Base-by-base conservation (phyloP, 1,140 invertebrate genomes). In the Calliphora vicina region DNA sequence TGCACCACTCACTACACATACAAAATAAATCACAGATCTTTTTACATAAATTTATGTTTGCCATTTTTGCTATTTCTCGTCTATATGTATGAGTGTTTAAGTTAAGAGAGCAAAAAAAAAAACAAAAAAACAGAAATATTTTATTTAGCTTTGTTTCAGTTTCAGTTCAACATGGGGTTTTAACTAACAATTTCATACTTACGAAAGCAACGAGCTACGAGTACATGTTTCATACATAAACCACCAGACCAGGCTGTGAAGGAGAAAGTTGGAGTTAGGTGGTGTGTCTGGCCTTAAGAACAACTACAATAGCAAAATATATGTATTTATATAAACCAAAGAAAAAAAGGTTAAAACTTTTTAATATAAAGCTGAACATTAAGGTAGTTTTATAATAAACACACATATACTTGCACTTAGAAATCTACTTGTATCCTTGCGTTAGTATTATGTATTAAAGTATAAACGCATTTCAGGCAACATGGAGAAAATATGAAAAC, bases 41-140 rank as follows among this genome's bases (percentile, higher is more conserved):
- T 83, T 83, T 81, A 83, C 83, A 81, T 83, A 81, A 83, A 83
- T 83, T 83, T 83, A 83, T 83, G 78, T 67, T 83, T 83, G 76
- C 76, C 82, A 83, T 80, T 35, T 35, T 83, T 78, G 82, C 74
- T 45, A 50, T 26, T 25, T 80, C 13, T 80, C 45, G 45, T 50
- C 17, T 50, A 50, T 50, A 50, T 50, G 15, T 50, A 50, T 50
- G 17, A 50, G 17, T 17, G 1, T 50, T 17, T 50, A 50, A 50
- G 45, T 50, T 50, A 50, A 50, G 45, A 50, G 42, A 50, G 45
- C 12, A 50, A 13, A 4, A 50, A 50, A 35, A 35, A 50, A 15
- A 15, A 50, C 15, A n/a, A n/a, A n/a, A n/a, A n/a, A n/a, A n/a
- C n/a, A n/a, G n/a, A n/a, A n/a, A n/a, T n/a, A n/a, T n/a, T n/a